phyloP scores from a whole-genome alignment of 2,797 vertebrate species.

The Pogoniulus pusillus region DNA sequence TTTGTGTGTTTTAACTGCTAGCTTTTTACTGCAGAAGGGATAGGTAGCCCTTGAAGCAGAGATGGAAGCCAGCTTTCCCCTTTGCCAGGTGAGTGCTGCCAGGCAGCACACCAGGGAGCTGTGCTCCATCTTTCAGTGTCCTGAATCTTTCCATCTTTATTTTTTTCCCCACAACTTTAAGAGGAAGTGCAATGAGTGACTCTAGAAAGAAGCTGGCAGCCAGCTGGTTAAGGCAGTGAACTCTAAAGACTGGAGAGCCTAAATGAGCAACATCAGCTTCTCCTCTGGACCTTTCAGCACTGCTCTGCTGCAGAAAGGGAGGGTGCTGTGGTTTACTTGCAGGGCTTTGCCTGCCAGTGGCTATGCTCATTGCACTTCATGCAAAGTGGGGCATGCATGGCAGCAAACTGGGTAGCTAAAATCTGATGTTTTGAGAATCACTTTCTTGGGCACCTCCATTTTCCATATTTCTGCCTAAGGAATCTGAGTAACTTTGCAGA shows the following conservation, averaged over 20 bases:
- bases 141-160: neutral
- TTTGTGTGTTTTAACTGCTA: neutral
- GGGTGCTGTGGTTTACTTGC: neutral
- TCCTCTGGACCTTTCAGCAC: no score
- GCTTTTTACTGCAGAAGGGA: neutral
- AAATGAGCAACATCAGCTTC: rapidly evolving
- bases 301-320: neutral
- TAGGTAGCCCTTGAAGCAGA: neutral
- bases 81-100: neutral
- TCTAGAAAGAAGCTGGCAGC: neutral
- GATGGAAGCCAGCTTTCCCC: neutral
- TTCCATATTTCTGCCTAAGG: neutral
- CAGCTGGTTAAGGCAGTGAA: neutral
- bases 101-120: neutral
- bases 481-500: neutral
- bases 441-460: neutral
- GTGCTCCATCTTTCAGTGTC: neutral
- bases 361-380: neutral
- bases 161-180: neutral
- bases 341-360: neutral
- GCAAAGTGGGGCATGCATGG: neutral
- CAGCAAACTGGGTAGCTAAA: neutral
- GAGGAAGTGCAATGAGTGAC: neutral
- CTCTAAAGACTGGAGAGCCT: neutral
- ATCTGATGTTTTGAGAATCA: neutral